A percentile compares a stretch with the other conserved stretches of the same genome.
These are phyloP conservation scores for Rhinopomastus cyanomelas DNA, from an alignment of 2,113 vertebrate genomes.

Conservation along the genomic window DNA sequence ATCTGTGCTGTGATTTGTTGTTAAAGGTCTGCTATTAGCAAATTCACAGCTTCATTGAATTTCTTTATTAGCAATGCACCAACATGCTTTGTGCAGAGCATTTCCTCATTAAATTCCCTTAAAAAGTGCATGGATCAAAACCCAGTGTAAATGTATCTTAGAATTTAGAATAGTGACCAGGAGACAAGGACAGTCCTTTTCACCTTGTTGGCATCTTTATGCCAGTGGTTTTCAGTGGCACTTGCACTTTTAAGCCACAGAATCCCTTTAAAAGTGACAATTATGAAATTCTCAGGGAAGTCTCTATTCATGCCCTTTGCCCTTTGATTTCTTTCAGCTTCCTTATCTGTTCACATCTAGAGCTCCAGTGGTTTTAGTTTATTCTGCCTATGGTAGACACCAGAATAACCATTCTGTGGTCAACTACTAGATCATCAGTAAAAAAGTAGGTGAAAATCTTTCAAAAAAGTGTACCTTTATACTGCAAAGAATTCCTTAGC, in stretches of 20 bases:
- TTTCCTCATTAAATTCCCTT: not conserved
- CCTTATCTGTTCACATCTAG: not conserved
- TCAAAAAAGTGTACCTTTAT: rapidly evolving
- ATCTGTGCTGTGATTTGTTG: not conserved
- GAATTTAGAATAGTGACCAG: not conserved
- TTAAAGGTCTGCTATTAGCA: not conserved
- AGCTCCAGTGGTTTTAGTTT: not conserved
- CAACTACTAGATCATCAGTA: not conserved
- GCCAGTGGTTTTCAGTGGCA: not conserved
- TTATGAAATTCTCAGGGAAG: not conserved
- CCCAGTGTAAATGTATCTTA: not conserved
- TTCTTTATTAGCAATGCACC: not conserved
- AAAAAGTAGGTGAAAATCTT: not conserved
- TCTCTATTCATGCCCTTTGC: not conserved
- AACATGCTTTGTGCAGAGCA: not conserved
- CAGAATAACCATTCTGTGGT: not conserved
- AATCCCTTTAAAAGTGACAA: not conserved
- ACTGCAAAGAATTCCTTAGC: not conserved
- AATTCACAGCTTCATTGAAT: not conserved
- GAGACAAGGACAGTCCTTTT: not conserved
- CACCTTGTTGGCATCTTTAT: not conserved
- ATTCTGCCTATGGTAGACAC: not conserved
- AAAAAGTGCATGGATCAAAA: not conserved
- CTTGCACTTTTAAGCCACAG: rapidly evolving
- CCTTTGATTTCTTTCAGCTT: not conserved